A percentile compares a stretch with the other conserved stretches of the same genome.
Conservation (phyloP, 2,113 vertebrate species). For the Castor canadensis region DNA sequence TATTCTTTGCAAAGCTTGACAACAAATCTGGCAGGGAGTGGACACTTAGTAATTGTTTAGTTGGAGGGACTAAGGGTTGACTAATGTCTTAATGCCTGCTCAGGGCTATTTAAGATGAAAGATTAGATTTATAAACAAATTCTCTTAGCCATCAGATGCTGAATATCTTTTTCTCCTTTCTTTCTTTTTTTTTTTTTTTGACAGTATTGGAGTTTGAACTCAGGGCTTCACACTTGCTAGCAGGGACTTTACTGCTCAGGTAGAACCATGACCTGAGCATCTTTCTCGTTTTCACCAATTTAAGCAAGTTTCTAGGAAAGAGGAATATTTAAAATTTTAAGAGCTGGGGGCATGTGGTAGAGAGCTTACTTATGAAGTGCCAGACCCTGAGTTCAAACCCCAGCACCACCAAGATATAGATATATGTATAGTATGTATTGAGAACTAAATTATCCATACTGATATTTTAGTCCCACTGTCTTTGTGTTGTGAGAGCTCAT, state of each 20-base stretch:
- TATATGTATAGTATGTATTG: neutral
- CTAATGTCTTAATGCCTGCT: neutral
- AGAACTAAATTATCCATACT: neutral
- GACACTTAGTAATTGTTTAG: neutral
- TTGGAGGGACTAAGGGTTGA: neutral
- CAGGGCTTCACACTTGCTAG: no score
- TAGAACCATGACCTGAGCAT: no score
- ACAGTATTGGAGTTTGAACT: no score
- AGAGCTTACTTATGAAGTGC: no score
- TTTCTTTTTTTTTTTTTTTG: neutral
- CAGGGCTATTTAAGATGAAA: constrained; percentile 33
- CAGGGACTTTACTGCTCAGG: no score
- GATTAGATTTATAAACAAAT: neutral
- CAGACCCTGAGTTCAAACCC: no score
- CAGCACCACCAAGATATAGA: no score
- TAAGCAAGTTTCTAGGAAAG: constrained; percentile 26
- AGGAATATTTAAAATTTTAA: neutral
- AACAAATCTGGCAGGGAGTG: neutral
- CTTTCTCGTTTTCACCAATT: neutral
- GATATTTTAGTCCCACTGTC: neutral
- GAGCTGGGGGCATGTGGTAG: no score
- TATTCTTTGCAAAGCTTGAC: constrained; percentile 7
- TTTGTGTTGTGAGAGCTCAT: constrained; percentile 46
- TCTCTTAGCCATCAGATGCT: neutral
- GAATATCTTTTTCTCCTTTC: neutral